Conservation (phyloP, 2,797 vertebrate genomes). For the Melanotaenia parkinsoni region DNA sequence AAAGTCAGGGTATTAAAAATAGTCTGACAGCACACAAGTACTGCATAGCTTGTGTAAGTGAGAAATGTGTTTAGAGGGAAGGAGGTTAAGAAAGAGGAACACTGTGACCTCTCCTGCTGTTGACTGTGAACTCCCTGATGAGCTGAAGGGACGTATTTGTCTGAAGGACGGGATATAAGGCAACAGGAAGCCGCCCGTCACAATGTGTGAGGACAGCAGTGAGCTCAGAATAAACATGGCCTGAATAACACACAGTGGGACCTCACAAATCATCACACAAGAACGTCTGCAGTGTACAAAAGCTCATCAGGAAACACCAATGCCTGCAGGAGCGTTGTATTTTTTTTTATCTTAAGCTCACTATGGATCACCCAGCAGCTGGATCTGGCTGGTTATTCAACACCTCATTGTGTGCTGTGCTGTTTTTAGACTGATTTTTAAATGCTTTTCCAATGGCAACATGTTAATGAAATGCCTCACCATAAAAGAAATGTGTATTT, state of each 20-base stretch:
- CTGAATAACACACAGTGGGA: conserved; percentile 55
- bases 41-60: background rate
- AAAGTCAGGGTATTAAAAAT: background rate
- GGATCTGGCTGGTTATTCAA: conserved; percentile 31
- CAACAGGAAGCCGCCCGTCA: conserved; percentile 69
- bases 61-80: conserved; percentile 26
- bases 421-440: conserved; percentile 27
- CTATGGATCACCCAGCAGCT: conserved; percentile 28
- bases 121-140: conserved; percentile 69
- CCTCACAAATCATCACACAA: conserved; percentile 25
- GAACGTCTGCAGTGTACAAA: conserved; percentile 17
- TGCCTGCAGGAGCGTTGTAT: conserved; percentile 39
- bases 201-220: conserved; percentile 68
- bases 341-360: conserved; percentile 4
- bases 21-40: background rate
- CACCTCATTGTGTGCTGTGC: conserved; percentile 1
- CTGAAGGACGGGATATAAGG: conserved; percentile 75
- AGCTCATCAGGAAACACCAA: conserved; percentile 34
- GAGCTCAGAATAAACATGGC: conserved; percentile 56
- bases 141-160: conserved; percentile 67
- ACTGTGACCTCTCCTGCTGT: conserved; percentile 60
- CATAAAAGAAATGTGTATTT: background rate
- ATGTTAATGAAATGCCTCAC: conserved; percentile 24
- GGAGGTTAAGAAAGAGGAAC: conserved; percentile 49
- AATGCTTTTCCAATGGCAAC: conserved; percentile 11